These are phyloP conservation scores for Galeopsomyia nigrocyanea DNA, from an alignment of 2,888 invertebrate genomes.

Conservation along the genomic window DNA sequence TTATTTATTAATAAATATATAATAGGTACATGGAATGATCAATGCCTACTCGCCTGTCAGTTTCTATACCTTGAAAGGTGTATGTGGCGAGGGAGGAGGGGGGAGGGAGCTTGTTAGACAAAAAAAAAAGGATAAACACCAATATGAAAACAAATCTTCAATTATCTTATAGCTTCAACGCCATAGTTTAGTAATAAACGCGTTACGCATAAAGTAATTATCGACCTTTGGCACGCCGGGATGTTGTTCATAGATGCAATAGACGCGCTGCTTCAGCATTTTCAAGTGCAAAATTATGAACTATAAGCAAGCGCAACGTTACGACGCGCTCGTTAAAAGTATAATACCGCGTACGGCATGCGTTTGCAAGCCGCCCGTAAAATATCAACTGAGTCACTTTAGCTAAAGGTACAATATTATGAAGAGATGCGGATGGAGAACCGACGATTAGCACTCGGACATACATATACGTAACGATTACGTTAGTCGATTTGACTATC, in stretches of 20 bases:
- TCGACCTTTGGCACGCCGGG: too few relatives aligned
- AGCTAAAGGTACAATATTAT: conserved; percentile 1
- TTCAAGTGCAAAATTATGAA: conserved; percentile 33
- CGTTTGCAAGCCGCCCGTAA: background rate
- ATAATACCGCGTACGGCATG: background rate
- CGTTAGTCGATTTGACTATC: conserved; percentile 4
- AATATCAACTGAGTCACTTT: background rate
- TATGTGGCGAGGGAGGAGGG: too few relatives aligned
- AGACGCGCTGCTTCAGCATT: background rate
- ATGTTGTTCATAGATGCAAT: background rate
- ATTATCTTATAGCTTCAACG: too few relatives aligned
- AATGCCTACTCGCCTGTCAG: too few relatives aligned
- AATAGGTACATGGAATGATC: too few relatives aligned
- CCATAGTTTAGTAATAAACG: background rate
- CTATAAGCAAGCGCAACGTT: conserved; percentile 14
- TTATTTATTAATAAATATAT: too few relatives aligned
- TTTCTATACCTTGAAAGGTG: too few relatives aligned
- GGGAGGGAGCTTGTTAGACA: too few relatives aligned
- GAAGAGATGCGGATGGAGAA: conserved; percentile 17
- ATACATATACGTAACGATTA: conserved; percentile 7
- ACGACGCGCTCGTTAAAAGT: conserved; percentile 20
- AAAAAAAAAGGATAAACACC: too few relatives aligned
- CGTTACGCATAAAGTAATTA: too few relatives aligned
- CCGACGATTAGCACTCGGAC: conserved; percentile 1
- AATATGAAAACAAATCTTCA: too few relatives aligned